A percentile compares a stretch with the other conserved stretches of the same genome.
Evolutionary conservation across 2,113 vertebrate species (phyloP).

Genomic region (Ariopsis seemanni): DNA sequence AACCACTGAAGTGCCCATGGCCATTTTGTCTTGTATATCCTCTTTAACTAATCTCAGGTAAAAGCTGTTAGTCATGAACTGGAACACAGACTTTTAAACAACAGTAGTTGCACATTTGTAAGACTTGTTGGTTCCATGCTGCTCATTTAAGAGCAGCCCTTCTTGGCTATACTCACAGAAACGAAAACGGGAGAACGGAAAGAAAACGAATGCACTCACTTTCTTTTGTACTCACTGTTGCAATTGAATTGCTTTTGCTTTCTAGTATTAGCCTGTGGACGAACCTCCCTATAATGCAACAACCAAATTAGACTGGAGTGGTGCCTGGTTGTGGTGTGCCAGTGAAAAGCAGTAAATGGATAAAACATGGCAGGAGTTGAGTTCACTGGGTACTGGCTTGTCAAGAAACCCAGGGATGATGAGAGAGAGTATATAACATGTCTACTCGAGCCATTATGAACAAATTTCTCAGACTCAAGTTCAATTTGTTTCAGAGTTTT

Average conservation of each 20-base stretch:
- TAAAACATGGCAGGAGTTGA: conserved; percentile 11
- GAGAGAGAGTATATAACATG: not conserved
- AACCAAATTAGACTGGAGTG: conserved; percentile 8
- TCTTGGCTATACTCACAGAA: not conserved
- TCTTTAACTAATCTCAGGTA: conserved; percentile 32
- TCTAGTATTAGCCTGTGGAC: conserved; percentile 19
- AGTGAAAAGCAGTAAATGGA: conserved; percentile 4
- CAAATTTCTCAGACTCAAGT: conserved; percentile 1
- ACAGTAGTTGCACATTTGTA: not conserved
- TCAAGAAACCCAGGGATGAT: not conserved
- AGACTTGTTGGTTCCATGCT: not conserved
- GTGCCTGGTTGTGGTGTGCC: conserved; percentile 23
- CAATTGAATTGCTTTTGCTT: conserved; percentile 2
- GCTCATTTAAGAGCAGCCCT: not conserved
- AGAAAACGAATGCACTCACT: not conserved
- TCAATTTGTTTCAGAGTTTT: conserved; percentile 3
- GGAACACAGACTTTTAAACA: not conserved
- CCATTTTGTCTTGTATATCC: conserved; percentile 36
- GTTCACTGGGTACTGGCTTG: not conserved
- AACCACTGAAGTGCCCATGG: conserved; percentile 41
- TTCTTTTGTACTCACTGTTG: not conserved
- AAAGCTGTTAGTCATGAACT: conserved; percentile 22
- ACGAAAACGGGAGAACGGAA: conserved; percentile 7
- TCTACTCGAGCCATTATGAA: not conserved
- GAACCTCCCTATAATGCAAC: not conserved